Base-by-base conservation (phyloP, 2,888 invertebrate species). In the Apamea sordens region DNA sequence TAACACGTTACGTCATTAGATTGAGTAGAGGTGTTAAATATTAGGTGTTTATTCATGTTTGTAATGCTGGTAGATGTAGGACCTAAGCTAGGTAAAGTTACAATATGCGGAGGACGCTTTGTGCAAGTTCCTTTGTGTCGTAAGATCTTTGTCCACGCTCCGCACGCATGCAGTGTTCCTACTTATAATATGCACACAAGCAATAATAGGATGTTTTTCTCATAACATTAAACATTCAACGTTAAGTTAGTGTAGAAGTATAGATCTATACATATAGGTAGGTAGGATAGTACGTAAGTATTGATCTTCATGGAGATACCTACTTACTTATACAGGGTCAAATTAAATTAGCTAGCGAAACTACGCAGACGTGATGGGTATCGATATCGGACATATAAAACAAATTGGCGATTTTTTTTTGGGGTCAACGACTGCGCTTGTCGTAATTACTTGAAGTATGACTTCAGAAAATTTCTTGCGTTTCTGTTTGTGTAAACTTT, bases 101-200 rank as follows among this genome's bases (percentile, higher is more conserved):
- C 73, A 65, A 79, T 83, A 73, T 67, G 76, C 71, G 76, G 56
- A 75, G 76, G 73, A 41, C 21, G 70, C 81, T 80, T 83, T 80
- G 81, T 76, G 73, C 63, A 56, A 67, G 73, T 71, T 82, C 76
- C 73, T 79, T 85, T 86, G 73, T 80, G 77, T 73, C 50, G 24
- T 53, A 79, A 72, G 28, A 85, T 84, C 73, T 75, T 85, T 77
- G 73, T 80, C 59, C 65, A 70, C 73, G 67, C 53, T 74, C 63
- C 13, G 53, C 77, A 77, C 68, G 82, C 69, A 63, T 50, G 59
- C 24, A 59, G 47, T 67, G 44, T 32, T 61, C 21, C 36, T 76
- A 67, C 36, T 36, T 36, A 36, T 6, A 4, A 4, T 36, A 50
- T 32, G 11, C 6, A 53, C 41, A 36, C 50, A 61, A 28, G 53